A percentile compares a stretch with the other conserved stretches of the same genome.
These are phyloP conservation scores for Cyclargus thomasi DNA, from an alignment of 1,140 invertebrate species.

Conservation along the genomic window DNA sequence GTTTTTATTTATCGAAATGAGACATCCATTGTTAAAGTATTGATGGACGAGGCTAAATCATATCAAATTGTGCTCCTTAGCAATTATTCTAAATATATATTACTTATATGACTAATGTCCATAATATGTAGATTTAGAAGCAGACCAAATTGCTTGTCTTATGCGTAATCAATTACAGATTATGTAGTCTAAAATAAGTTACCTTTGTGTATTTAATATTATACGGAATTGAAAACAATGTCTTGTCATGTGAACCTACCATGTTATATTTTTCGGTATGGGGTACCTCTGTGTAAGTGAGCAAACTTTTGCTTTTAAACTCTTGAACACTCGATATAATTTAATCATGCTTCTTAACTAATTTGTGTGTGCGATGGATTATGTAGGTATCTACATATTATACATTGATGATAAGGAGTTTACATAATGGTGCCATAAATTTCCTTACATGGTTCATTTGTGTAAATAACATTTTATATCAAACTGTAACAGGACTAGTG, in stretches of 20 bases:
- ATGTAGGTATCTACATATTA: background rate
- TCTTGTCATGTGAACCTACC: constrained; percentile 47
- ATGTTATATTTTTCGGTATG: constrained; percentile 1
- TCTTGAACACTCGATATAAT: constrained; percentile 11
- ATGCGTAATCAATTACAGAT: constrained; percentile 30
- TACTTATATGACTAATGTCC: constrained; percentile 37
- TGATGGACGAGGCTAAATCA: constrained; percentile 37
- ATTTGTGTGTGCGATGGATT: background rate
- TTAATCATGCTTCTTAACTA: background rate
- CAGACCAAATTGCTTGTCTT: constrained; percentile 38
- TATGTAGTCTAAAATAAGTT: constrained; percentile 30
- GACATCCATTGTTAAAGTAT: constrained; percentile 24
- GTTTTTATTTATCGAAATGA: constrained; percentile 17
- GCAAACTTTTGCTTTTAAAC: constrained; percentile 13
- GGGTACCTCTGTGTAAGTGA: constrained; percentile 9
- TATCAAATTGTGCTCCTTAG: constrained; percentile 37
- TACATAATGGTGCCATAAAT: constrained; percentile 4
- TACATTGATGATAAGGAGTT: background rate
- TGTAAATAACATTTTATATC: constrained; percentile 7
- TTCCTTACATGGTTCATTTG: background rate
- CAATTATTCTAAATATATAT: constrained; percentile 32
- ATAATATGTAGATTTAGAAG: constrained; percentile 36
- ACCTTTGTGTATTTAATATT: constrained; percentile 30
- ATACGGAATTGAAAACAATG: constrained; percentile 48
- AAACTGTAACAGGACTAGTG: background rate